These are phyloP conservation scores for Saturnia pavonia DNA, from an alignment of 2,888 invertebrate species.

Conservation along the genomic window DNA sequence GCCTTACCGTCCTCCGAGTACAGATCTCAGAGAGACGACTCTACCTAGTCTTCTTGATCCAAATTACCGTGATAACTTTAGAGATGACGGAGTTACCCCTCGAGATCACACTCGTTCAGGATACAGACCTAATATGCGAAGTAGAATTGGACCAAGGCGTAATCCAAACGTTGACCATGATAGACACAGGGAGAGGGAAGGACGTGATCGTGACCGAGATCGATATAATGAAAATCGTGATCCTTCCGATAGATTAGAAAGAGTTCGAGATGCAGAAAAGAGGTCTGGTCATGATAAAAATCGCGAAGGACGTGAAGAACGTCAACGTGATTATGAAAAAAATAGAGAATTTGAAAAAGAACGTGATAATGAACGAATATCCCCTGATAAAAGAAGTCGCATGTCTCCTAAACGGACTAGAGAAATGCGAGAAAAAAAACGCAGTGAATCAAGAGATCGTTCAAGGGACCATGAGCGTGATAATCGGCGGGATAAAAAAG, in stretches of 20 bases:
- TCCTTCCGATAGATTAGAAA: conserved; percentile 62
- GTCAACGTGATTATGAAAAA: conserved; percentile 57
- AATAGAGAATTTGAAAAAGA: conserved; percentile 69
- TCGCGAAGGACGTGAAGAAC: conserved; percentile 58
- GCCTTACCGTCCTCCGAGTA: conserved; percentile 66
- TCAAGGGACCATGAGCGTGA: conserved; percentile 80
- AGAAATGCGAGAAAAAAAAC: conserved; percentile 67
- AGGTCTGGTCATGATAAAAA: conserved; percentile 59
- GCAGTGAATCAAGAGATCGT: conserved; percentile 72
- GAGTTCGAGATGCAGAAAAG: conserved; percentile 67
- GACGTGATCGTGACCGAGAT: conserved; percentile 68
- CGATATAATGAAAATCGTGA: conserved; percentile 68
- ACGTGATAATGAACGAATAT: conserved; percentile 66
- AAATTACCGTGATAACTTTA: conserved; percentile 64
- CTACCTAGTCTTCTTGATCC: conserved; percentile 63
- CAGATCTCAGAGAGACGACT: conserved; percentile 62
- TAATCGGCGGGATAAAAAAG: conserved; percentile 78
- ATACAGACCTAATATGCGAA: conserved; percentile 56
- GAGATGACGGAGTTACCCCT: conserved; percentile 58
- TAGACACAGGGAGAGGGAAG: conserved; percentile 69
- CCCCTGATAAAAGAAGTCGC: conserved; percentile 68
- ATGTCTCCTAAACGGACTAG: conserved; percentile 68
- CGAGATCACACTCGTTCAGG: conserved; percentile 61
- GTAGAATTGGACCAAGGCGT: conserved; percentile 60
- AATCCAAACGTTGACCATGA: conserved; percentile 65